These are phyloP conservation scores for Hypsibius dujardini DNA, from an alignment of 1,140 invertebrate genomes.

Conservation along the genomic window DNA sequence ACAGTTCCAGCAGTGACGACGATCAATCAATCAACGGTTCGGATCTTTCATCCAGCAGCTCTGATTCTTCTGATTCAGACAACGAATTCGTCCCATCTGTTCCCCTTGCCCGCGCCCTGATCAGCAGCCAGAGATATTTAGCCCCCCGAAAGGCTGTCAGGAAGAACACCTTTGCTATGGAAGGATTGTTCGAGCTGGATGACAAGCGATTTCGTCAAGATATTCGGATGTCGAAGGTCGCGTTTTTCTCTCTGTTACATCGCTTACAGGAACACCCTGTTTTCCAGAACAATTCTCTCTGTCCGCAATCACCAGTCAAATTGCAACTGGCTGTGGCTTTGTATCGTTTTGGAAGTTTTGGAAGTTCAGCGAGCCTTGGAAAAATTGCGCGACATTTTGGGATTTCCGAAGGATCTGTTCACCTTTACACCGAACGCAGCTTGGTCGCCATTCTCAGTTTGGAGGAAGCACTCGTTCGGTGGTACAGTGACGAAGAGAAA, in stretches of 20 bases:
- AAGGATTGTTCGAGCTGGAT: not conserved
- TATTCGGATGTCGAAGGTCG: not conserved
- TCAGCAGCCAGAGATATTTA: too few species aligned
- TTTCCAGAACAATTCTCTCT: not conserved
- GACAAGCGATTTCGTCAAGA: not conserved
- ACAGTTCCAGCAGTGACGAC: too few species aligned
- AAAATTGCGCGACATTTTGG: not conserved
- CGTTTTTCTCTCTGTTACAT: not conserved
- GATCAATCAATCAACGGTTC: too few species aligned
- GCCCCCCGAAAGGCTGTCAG: too few species aligned
- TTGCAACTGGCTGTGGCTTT: not conserved
- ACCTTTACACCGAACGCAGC: not conserved
- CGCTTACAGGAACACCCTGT: not conserved
- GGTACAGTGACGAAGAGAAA: not conserved
- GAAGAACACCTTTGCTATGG: constrained; percentile 20
- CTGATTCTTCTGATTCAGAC: too few species aligned
- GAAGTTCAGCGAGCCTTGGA: not conserved
- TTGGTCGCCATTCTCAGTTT: not conserved
- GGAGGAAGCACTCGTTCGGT: not conserved
- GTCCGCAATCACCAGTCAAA: not conserved
- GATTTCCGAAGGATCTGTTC: not conserved
- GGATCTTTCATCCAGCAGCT: too few species aligned
- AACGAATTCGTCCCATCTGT: too few species aligned
- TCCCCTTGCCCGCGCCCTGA: too few species aligned
- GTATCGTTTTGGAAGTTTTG: not conserved